Conservation (phyloP, 2,888 invertebrate species). For the Drosophila atripex region DNA sequence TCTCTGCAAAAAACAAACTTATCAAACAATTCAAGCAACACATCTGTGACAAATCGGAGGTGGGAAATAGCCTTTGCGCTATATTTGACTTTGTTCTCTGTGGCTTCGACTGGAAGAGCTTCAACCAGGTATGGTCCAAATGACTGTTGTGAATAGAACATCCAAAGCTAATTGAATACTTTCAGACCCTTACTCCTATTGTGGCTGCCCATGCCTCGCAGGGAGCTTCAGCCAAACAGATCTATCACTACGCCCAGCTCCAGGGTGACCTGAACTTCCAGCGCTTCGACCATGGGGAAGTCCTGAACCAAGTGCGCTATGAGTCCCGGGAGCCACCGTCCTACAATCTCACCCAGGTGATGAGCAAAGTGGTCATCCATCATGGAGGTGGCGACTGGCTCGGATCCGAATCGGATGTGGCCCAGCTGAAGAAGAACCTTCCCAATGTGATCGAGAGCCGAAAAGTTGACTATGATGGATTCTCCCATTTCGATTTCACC, state of each 20-base stretch:
- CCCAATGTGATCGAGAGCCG: conserved; percentile 43
- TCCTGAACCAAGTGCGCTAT: conserved; percentile 84
- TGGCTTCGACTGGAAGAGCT: conserved; percentile 56
- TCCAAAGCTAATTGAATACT: background rate
- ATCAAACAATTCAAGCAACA: conserved; percentile 42
- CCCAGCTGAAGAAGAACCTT: conserved; percentile 75
- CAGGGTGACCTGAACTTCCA: conserved; percentile 72
- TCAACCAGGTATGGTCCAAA: conserved; percentile 34
- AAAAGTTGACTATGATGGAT: conserved; percentile 2
- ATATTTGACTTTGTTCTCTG: conserved; percentile 55
- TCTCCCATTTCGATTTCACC: conserved; percentile 52
- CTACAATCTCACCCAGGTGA: conserved; percentile 83
- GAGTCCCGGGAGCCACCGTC: conserved; percentile 82
- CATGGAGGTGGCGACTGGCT: conserved; percentile 82
- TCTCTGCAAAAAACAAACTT: conserved; percentile 32
- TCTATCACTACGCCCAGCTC: conserved; percentile 85
- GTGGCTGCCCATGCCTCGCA: conserved; percentile 86
- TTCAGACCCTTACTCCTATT: conserved; percentile 85
- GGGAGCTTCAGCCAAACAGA: conserved; percentile 84
- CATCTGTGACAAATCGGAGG: conserved; percentile 31
- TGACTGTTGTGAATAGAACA: background rate
- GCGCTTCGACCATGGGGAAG: conserved; percentile 85
- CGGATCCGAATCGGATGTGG: conserved; percentile 33
- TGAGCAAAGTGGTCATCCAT: conserved; percentile 84
- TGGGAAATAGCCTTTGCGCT: conserved; percentile 35